Percentiles rank a stretch among this genome's conserved stretches.
Evolutionary conservation across 2,797 vertebrate species (phyloP).

Genomic region (Semaprochilodus insignis): DNA sequence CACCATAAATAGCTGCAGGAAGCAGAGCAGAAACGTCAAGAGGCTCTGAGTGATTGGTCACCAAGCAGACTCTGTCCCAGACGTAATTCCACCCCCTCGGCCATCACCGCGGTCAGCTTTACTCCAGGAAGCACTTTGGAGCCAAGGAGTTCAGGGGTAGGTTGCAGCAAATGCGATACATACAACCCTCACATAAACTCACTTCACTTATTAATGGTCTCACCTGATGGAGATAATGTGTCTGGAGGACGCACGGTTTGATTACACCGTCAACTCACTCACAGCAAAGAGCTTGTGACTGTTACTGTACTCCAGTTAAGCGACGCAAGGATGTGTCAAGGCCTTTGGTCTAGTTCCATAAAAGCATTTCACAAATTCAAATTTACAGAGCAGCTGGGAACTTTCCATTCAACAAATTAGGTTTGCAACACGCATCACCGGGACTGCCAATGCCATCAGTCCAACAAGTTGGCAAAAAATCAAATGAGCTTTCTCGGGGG

Average conservation of each 20-base stretch:
- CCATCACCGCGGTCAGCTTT: not conserved
- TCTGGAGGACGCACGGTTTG: conserved; percentile 37
- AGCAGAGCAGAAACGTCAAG: conserved; percentile 35
- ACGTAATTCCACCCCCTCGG: conserved; percentile 6
- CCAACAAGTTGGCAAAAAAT: too few relatives aligned
- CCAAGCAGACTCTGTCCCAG: conserved; percentile 10
- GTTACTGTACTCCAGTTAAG: conserved; percentile 29
- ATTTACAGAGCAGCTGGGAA: not conserved
- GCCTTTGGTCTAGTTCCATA: conserved; percentile 9
- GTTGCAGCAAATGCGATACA: conserved; percentile 41
- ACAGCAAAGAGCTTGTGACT: not conserved
- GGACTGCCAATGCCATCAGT: not conserved
- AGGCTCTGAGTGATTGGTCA: conserved; percentile 32
- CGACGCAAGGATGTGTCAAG: not conserved
- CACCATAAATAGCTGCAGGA: conserved; percentile 54
- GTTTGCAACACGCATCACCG: not conserved
- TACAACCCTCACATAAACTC: conserved; percentile 34
- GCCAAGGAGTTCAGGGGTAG: conserved; percentile 18
- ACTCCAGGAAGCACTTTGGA: not conserved
- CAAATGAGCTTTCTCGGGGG: too few relatives aligned
- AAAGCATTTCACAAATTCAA: conserved; percentile 14
- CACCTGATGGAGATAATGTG: conserved; percentile 37
- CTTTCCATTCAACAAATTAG: not conserved
- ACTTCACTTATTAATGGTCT: conserved; percentile 56
- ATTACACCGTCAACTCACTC: conserved; percentile 38